phyloP scores from a whole-genome alignment of 2,113 vertebrate genomes.

The Oxyura jamaicensis region DNA sequence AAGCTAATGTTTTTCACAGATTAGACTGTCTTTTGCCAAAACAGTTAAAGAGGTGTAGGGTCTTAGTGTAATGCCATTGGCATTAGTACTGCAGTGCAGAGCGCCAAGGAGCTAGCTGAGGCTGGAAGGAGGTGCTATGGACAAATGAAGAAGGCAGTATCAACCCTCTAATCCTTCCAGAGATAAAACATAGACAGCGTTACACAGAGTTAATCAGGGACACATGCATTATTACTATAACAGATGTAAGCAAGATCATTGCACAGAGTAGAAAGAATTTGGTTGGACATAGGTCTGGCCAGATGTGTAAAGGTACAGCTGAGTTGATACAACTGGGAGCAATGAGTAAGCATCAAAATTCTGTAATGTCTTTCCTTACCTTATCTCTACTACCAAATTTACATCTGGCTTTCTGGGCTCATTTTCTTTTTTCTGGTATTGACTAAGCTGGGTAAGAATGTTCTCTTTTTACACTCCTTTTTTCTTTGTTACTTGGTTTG shows the following conservation, averaged over 20 bases:
- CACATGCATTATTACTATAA: neutral
- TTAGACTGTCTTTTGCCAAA: conserved; percentile 32
- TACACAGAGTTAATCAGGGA: neutral
- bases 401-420: neutral
- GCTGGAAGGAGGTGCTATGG: conserved; percentile 2
- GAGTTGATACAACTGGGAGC: neutral
- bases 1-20: neutral
- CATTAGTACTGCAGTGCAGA: conserved; percentile 4
- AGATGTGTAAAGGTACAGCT: neutral
- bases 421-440: neutral
- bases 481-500: neutral
- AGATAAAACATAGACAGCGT: neutral
- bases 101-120: neutral
- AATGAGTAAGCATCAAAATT: neutral
- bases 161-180: conserved; percentile 6
- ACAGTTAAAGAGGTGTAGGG: neutral
- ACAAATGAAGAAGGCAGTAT: neutral
- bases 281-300: neutral
- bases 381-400: neutral
- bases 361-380: neutral
- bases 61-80: neutral
- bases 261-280: neutral
- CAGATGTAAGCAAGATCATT: neutral
- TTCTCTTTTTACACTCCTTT: neutral
- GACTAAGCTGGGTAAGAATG: neutral